Conservation (phyloP, 2,113 vertebrate genomes). For the Tychaedon coryphoeus region DNA sequence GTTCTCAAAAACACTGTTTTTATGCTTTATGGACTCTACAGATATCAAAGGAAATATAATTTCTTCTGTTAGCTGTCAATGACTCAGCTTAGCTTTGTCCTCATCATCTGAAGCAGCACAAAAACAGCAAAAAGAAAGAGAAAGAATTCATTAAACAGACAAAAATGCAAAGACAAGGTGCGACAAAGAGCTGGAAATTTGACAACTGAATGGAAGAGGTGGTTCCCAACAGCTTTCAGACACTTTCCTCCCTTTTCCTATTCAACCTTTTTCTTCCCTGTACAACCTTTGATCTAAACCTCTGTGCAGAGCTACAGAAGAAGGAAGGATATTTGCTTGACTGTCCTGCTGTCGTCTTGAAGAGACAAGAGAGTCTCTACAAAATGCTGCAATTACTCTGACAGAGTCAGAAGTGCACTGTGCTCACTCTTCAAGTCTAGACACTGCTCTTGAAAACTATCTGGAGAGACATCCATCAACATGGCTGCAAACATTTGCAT, state of each 20-base stretch:
- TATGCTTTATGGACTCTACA: neutral
- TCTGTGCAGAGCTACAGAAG: neutral
- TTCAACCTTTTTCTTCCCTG: neutral
- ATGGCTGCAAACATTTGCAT: neutral
- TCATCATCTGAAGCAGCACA: neutral
- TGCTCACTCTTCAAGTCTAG: constrained; percentile 9
- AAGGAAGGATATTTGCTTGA: neutral
- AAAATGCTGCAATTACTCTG: neutral
- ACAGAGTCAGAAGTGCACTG: neutral
- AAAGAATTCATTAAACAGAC: neutral
- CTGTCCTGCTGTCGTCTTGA: neutral
- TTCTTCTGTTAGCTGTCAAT: neutral
- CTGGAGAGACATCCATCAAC: constrained; percentile 27
- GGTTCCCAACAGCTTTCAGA: neutral
- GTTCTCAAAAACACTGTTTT: neutral
- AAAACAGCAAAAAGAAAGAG: neutral
- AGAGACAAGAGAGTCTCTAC: neutral
- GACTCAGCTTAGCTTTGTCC: neutral
- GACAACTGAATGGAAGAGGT: neutral
- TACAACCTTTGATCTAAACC: neutral
- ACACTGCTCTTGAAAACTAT: neutral
- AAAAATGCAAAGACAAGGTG: neutral
- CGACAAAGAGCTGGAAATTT: neutral
- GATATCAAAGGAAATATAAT: neutral
- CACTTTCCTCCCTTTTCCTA: neutral